These are phyloP conservation scores for Siphlonurus alternatus DNA, from an alignment of 2,888 invertebrate genomes.

Conservation along the genomic window DNA sequence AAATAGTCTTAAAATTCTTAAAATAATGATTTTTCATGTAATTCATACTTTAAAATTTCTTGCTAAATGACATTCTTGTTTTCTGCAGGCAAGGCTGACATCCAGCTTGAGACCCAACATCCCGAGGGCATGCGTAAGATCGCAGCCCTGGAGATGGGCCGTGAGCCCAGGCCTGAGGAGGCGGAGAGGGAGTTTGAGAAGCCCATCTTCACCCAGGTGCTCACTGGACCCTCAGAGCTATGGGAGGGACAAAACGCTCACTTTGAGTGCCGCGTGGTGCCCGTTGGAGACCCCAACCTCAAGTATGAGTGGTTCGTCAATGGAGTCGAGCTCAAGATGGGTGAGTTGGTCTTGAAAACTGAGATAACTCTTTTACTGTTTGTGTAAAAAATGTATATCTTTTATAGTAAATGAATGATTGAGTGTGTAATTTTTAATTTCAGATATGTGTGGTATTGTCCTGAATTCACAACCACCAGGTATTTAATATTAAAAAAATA, in stretches of 20 bases:
- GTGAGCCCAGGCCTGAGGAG: slow-evolving; percentile 48
- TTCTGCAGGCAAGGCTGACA: slow-evolving; percentile 57
- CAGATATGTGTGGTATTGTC: slow-evolving; percentile 15
- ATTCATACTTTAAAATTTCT: no score
- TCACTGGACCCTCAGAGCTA: slow-evolving; percentile 75
- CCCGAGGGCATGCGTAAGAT: slow-evolving; percentile 86
- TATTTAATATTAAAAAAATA: slow-evolving; percentile 8
- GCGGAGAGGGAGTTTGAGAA: slow-evolving; percentile 73
- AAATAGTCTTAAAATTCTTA: no score
- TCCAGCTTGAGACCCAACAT: slow-evolving; percentile 79
- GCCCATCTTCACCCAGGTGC: slow-evolving; percentile 76
- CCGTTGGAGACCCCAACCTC: slow-evolving; percentile 83
- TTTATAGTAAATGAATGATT: neutral
- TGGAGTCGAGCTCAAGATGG: slow-evolving; percentile 81
- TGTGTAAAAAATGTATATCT: no score
- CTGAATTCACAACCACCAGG: slow-evolving; percentile 15
- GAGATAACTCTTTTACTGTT: neutral
- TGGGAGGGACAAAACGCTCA: slow-evolving; percentile 86
- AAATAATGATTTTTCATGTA: no score
- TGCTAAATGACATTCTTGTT: neutral
- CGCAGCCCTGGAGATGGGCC: slow-evolving; percentile 64
- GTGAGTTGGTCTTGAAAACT: slow-evolving; percentile 28
- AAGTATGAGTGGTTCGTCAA: slow-evolving; percentile 94
- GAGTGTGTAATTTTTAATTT: slow-evolving; percentile 9
- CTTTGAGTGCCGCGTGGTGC: slow-evolving; percentile 80